Conservation (phyloP, 2,888 invertebrate genomes). For the Athalia circularis region DNA sequence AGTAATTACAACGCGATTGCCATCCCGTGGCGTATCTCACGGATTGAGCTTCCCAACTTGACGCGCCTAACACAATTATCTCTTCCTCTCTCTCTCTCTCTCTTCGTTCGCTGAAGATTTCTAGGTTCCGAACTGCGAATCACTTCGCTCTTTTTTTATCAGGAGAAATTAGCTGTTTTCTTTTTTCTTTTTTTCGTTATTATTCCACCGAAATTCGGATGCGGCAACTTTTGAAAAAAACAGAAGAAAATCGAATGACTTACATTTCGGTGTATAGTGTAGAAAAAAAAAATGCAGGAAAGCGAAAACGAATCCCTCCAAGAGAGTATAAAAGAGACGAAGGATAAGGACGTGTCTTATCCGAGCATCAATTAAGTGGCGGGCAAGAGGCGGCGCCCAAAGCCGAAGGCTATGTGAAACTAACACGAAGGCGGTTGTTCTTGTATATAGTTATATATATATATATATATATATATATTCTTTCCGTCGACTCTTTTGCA, state of each 20-base stretch:
- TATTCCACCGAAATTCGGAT: too few species aligned
- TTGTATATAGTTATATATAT: too few species aligned
- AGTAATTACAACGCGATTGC: constrained; percentile 17
- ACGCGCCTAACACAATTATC: neutral
- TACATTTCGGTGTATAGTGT: too few species aligned
- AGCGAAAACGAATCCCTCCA: neutral
- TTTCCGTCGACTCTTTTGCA: constrained; percentile 26
- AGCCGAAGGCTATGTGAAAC: constrained; percentile 21
- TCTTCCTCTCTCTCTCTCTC: neutral
- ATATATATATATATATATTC: too few species aligned
- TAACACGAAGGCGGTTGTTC: neutral
- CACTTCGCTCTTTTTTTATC: too few species aligned
- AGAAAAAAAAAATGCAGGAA: constrained; percentile 15
- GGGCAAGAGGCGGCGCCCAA: constrained; percentile 35
- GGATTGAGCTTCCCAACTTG: neutral
- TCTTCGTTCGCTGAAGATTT: neutral
- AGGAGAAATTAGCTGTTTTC: too few species aligned
- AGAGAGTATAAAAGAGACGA: constrained; percentile 6
- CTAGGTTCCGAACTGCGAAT: too few species aligned
- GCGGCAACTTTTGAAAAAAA: too few species aligned
- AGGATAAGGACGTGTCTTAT: constrained; percentile 41
- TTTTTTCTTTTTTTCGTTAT: too few species aligned
- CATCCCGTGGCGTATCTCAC: neutral
- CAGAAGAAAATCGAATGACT: too few species aligned
- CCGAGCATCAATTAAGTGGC: constrained; percentile 43